Evolutionary conservation across 2,888 invertebrate genomes (phyloP), one percentile per base, ranked within the genome.

Genomic region (Oasisia sp.): DNA sequence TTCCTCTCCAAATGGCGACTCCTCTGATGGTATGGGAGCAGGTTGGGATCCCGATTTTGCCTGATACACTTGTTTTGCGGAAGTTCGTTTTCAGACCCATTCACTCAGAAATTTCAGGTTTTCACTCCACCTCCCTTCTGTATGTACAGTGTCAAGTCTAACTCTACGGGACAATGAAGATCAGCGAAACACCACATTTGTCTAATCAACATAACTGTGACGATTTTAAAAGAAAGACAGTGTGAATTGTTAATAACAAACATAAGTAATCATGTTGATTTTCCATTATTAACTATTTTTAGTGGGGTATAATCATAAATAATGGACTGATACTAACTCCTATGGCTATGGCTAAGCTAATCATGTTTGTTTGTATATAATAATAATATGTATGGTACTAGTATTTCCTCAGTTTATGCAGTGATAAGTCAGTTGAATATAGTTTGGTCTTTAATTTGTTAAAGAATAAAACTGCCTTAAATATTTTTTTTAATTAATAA

Each of bases 1-100:
- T 92, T 95, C 95, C 92, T 95, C 95, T 92, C 95, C 96, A 91
- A 95, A 95, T 56, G 95, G 95, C 74, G 95, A 96, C 93, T 95
- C 95, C 4, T 95, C 95, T 56, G 95, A 96, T 93, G 95, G 95
- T 38, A 95, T 95, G 93, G 95, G 96, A 9, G 89, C 74, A 89
- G 92, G 92, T 92, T 74, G 74, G 74, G 27, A 74, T 50, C 32
- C 89, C 38, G 32, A 58, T 38, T 89, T 89, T 89, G 32, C 5
- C 19, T 92, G 32, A 58, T 32, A 12, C 32, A 38, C 12, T 89
- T 92, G 32, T 92, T 32, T 56, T 38, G 32, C 58, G 19, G 19
- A 38, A 90, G 32, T 90, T 90, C 32, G 32, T 8, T 32, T 90
- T 38, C 74, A 74, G 74, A 74, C n/a, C 74, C 74, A 74, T 74